A percentile compares a stretch with the other conserved stretches of the same genome.
phyloP scores from a whole-genome alignment of 2,113 vertebrate genomes.

The Percina caprodes region DNA sequence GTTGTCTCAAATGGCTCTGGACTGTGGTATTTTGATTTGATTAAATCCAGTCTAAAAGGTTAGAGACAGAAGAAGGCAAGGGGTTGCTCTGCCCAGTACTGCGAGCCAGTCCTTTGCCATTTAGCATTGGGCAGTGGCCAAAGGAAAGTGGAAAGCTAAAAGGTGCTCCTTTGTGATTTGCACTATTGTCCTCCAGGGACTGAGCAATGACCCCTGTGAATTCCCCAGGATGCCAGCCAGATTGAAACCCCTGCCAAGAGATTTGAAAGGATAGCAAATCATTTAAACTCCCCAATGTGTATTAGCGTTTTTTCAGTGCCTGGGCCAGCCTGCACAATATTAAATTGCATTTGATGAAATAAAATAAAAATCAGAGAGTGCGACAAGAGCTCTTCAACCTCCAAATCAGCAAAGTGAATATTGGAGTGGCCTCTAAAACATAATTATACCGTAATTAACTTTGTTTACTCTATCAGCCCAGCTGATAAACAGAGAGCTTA shows the following conservation, averaged over 20 bases:
- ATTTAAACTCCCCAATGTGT: conserved; percentile 77
- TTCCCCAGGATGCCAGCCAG: conserved; percentile 77
- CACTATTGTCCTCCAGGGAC: conserved; percentile 79
- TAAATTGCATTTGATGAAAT: conserved; percentile 78
- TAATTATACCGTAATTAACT: conserved; percentile 58
- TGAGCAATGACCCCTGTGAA: conserved; percentile 82
- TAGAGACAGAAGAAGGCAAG: conserved; percentile 48
- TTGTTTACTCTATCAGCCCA: conserved; percentile 49
- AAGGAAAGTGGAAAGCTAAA: conserved; percentile 73
- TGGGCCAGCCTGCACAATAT: conserved; percentile 65
- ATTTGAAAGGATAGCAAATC: conserved; percentile 84
- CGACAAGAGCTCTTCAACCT: conserved; percentile 63
- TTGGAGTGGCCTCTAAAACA: conserved; percentile 51
- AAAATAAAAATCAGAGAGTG: conserved; percentile 71
- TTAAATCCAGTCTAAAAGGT: conserved; percentile 76
- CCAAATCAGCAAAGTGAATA: conserved; percentile 64
- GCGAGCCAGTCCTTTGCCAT: conserved; percentile 46
- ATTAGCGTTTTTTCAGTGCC: conserved; percentile 81
- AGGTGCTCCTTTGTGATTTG: conserved; percentile 80
- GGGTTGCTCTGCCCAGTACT: conserved; percentile 41
- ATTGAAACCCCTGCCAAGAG: conserved; percentile 83
- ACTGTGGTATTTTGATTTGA: conserved; percentile 75
- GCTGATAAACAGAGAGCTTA: conserved; percentile 28
- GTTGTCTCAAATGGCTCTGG: conserved; percentile 61
- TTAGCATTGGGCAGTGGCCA: conserved; percentile 74